phyloP scores from a whole-genome alignment of 2,113 vertebrate genomes.

The Gnathonemus echidnorhynchus region DNA sequence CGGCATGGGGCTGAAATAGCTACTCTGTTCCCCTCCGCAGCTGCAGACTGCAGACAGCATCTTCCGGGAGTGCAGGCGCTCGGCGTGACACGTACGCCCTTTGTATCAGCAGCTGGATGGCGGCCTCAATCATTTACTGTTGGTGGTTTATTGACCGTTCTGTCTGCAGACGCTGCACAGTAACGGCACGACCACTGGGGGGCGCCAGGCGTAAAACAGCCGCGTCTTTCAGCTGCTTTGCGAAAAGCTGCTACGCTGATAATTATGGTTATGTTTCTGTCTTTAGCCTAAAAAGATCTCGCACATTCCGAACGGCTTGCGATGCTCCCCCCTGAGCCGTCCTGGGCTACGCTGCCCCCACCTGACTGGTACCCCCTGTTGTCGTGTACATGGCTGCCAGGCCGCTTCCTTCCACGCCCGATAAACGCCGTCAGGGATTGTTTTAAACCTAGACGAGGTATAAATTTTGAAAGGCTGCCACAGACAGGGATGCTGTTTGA shows the following conservation, averaged over 20 bases:
- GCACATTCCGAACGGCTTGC: not conserved
- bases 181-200: not conserved
- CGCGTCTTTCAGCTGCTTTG: not conserved
- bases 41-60: constrained; percentile 42
- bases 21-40: constrained; percentile 46
- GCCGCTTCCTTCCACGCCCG: not conserved
- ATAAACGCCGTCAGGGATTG: not conserved
- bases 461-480: not conserved
- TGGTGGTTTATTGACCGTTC: not conserved
- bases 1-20: constrained; percentile 55
- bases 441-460: not conserved
- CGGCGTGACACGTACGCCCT: not conserved
- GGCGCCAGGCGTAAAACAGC: not conserved
- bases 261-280: not conserved
- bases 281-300: not conserved
- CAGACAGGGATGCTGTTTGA: not conserved
- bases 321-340: not conserved
- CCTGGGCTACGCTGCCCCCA: not conserved
- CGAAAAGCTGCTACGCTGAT: not conserved
- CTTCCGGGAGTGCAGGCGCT: constrained; percentile 23
- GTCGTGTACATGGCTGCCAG: not conserved
- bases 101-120: constrained; percentile 12
- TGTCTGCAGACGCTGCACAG: not conserved
- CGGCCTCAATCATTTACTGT: not conserved
- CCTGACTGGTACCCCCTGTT: too few species aligned